A percentile compares a stretch with the other conserved stretches of the same genome.
These are phyloP conservation scores for Varecia variegata DNA, from an alignment of 2,797 vertebrate genomes.

Conservation along the genomic window DNA sequence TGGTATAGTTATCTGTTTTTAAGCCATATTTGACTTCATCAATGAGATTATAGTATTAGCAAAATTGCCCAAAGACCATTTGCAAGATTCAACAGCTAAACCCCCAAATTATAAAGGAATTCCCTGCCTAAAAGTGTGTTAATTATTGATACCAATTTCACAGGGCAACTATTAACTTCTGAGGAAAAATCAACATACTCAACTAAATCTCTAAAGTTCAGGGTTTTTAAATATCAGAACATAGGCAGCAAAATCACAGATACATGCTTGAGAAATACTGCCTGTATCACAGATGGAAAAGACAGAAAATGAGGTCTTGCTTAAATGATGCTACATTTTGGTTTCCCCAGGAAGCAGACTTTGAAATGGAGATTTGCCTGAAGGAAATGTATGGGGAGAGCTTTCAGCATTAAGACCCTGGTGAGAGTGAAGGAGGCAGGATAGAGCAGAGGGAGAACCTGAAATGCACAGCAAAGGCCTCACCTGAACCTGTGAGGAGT, in stretches of 20 bases:
- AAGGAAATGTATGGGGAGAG: not conserved
- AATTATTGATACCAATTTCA: conserved; percentile 1
- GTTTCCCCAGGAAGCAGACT: not conserved
- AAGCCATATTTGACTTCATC: not conserved
- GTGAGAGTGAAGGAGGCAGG: not conserved
- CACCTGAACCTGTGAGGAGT: not conserved
- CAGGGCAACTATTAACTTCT: not conserved
- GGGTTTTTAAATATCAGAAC: not conserved
- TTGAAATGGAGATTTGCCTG: not conserved
- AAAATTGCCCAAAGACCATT: conserved; percentile 25
- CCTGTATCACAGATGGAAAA: not conserved
- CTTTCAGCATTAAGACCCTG: not conserved
- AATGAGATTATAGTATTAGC: not conserved
- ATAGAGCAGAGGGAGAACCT: not conserved
- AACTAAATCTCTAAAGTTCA: not conserved
- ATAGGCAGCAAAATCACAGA: not conserved
- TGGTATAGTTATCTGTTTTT: not conserved
- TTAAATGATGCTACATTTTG: not conserved
- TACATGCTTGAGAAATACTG: not conserved
- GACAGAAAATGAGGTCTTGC: not conserved
- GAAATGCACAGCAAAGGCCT: not conserved
- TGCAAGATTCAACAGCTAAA: conserved; percentile 2
- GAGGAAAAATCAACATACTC: not conserved
- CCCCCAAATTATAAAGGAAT: conserved; percentile 24
- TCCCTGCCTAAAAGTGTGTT: not conserved